Evolutionary conservation across 2,113 vertebrate genomes (phyloP).

Genomic region (Prionailurus viverrinus): DNA sequence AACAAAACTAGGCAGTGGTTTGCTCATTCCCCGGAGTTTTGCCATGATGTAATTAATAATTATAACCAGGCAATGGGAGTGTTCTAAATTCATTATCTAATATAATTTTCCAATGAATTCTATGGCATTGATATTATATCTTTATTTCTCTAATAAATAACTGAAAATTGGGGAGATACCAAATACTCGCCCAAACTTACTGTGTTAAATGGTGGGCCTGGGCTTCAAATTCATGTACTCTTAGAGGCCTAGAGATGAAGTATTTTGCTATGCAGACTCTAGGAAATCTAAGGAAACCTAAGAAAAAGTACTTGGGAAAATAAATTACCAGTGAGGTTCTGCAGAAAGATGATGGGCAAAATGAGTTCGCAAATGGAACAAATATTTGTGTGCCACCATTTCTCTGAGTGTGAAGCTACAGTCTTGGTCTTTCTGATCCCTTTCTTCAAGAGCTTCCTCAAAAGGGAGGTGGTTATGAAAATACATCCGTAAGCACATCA

Average conservation of each 20-base stretch:
- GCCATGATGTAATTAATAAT: background rate
- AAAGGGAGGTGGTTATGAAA: background rate
- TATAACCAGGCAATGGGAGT: background rate
- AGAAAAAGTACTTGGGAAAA: background rate
- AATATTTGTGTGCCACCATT: background rate
- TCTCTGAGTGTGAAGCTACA: background rate
- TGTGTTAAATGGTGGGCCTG: background rate
- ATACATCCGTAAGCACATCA: background rate
- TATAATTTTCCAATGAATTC: background rate
- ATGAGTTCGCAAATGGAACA: background rate
- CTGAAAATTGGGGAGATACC: background rate
- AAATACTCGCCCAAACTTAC: background rate
- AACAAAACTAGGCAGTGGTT: background rate
- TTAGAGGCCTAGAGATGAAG: background rate
- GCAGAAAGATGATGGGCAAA: background rate
- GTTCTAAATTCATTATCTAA: constrained; percentile 27
- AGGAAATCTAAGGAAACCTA: background rate
- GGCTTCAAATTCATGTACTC: background rate
- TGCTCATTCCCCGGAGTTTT: background rate
- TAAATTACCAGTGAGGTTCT: background rate
- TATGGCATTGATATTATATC: background rate
- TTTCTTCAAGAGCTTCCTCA: background rate
- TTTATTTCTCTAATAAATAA: constrained; percentile 38
- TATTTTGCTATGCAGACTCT: background rate
- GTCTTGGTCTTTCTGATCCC: background rate